Evolutionary conservation across 2,888 invertebrate species (phyloP).

Genomic region (Invenusta paracnida): DNA sequence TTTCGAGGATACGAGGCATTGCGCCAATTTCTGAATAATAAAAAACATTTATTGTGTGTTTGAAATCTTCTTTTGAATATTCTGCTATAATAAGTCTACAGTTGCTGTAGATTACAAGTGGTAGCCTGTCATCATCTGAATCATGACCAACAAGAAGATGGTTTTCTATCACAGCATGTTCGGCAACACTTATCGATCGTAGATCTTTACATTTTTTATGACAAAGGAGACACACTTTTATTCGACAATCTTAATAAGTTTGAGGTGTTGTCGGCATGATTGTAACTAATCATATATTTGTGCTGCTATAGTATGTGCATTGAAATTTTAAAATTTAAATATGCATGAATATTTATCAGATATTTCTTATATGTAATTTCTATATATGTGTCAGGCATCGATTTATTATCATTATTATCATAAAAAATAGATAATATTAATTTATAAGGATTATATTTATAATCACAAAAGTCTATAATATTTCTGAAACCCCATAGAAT

Average conservation of each 20-base stretch:
- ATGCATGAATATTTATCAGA: no score
- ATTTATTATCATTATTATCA: no score
- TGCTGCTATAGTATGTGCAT: background rate
- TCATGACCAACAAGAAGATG: background rate
- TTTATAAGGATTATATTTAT: no score
- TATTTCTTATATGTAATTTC: no score
- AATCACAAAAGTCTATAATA: background rate
- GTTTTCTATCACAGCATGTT: background rate
- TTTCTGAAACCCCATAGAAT: background rate
- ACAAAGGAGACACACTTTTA: background rate
- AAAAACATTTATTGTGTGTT: background rate
- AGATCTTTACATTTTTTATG: background rate
- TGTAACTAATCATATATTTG: background rate
- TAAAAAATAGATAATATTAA: no score
- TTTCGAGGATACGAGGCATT: no score
- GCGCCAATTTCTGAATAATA: background rate
- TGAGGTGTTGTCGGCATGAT: background rate
- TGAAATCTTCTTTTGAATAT: background rate
- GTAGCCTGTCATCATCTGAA: background rate
- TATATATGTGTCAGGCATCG: no score
- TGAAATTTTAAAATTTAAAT: no score
- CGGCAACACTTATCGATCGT: background rate
- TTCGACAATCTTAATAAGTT: background rate
- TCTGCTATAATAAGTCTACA: background rate
- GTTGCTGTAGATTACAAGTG: no score